Conservation (phyloP, 2,797 vertebrate species). For the Harpagifer antarcticus region DNA sequence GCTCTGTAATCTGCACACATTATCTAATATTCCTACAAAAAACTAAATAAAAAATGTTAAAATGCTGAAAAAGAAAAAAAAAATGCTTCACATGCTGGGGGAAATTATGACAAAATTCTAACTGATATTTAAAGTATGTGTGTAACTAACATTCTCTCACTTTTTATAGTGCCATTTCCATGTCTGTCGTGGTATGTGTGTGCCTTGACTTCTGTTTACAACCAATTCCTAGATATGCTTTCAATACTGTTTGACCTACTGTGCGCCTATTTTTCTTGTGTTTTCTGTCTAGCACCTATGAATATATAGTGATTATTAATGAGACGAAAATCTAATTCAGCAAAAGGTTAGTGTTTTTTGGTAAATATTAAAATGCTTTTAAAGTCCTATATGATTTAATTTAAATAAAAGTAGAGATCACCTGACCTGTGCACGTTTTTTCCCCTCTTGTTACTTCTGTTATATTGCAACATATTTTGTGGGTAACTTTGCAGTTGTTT, state of each 20-base stretch:
- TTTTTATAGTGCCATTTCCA: slow-evolving; percentile 75
- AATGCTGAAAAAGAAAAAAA: slow-evolving; percentile 34
- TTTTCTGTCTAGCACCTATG: slow-evolving; percentile 77
- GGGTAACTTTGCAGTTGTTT: not conserved
- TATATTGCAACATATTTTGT: not conserved
- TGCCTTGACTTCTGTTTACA: slow-evolving; percentile 93
- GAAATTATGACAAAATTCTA: slow-evolving; percentile 70
- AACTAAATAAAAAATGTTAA: slow-evolving; percentile 58
- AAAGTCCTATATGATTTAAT: slow-evolving; percentile 88
- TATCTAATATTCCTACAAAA: slow-evolving; percentile 88
- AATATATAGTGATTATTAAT: slow-evolving; percentile 83
- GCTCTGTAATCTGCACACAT: slow-evolving; percentile 82
- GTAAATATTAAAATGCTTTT: slow-evolving; percentile 85
- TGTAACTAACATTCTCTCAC: slow-evolving; percentile 80
- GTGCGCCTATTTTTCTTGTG: slow-evolving; percentile 68
- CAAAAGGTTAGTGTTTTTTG: slow-evolving; percentile 82
- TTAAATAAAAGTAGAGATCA: slow-evolving; percentile 89
- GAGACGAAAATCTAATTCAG: slow-evolving; percentile 82
- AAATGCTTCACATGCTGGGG: slow-evolving; percentile 72
- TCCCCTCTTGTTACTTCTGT: slow-evolving; percentile 1
- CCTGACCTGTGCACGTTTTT: slow-evolving; percentile 66
- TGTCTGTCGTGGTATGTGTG: slow-evolving; percentile 84
- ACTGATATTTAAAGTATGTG: slow-evolving; percentile 87
- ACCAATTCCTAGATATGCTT: slow-evolving; percentile 76
- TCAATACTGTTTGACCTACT: slow-evolving; percentile 75